Evolutionary conservation across 2,113 vertebrate species (phyloP), one percentile per base, ranked within the genome.

Genomic region (Tetrax tetrax): DNA sequence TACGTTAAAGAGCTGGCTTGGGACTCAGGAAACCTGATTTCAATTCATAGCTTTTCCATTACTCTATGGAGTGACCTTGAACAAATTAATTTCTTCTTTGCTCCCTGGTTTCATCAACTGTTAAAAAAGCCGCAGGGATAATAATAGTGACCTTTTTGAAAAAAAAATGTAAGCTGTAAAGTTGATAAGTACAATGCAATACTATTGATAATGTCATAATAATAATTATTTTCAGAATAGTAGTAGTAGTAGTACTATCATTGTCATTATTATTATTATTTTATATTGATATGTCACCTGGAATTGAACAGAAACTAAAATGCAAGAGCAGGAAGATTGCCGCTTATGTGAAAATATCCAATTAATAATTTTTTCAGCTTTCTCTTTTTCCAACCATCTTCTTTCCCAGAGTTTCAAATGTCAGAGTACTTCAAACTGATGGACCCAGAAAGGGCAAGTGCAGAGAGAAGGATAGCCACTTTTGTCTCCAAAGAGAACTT

Each of bases 341-440:
- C 29, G 50, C 7, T 69, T 71, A 7, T 3, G 41, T 69, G 31
- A 69, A 89, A 83, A 66, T 3, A 43, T 2, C 3, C 15, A 65
- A 57, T 6, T 16, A 64, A 37, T 24, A 59, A 81, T 47, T 75
- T 31, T 76, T 74, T 93, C 9, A 29, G 9, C 22, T 72, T 68
- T 78, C 8, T 69, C 28, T 88, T 85, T 85, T 82, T n/a, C 23
- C 14, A 9, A 43, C 6, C 18, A 20, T 45, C 13, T 20, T 61
- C 35, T 53, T 90, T 35, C 8, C 1, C 10, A 93, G 37, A 69
- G n/a, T 95, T 95, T 93, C 77, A 94, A 77, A 84, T 65, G 86
- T 54, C 89, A 90, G n/a, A 75, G 76, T 70, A 48, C 90, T 91
- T 96, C 89, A 93, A 75, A 94, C 5, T 28, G 35, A 96, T 90